Evolutionary conservation across 2,113 vertebrate species (phyloP).

Genomic region (Cricetomys ansorgei): DNA sequence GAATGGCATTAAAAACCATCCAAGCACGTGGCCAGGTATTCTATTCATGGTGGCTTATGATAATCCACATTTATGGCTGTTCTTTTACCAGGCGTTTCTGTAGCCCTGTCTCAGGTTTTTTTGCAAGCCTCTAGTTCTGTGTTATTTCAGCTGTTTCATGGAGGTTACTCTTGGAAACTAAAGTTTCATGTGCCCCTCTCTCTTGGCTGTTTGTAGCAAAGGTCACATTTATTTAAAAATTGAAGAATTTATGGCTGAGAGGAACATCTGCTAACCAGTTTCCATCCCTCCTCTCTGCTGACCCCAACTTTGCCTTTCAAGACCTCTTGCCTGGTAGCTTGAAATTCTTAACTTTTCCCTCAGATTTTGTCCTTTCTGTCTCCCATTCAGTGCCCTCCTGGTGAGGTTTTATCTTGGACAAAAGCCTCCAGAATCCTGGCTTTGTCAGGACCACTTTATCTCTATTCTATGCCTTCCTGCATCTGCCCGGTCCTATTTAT

Average conservation of each 20-base stretch:
- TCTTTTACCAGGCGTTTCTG: constrained; percentile 28
- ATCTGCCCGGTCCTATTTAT: not conserved
- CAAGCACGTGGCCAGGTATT: not conserved
- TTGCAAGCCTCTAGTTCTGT: not conserved
- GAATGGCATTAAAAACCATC: not conserved
- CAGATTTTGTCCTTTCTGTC: not conserved
- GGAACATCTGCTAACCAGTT: not conserved
- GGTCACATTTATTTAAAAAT: constrained; percentile 59
- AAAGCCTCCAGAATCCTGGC: not conserved
- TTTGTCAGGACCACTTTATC: not conserved
- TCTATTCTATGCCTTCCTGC: not conserved
- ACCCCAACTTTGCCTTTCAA: not conserved
- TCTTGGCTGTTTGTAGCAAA: constrained; percentile 40
- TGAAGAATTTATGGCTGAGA: not conserved
- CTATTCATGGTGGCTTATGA: not conserved
- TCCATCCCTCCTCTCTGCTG: not conserved
- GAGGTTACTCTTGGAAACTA: constrained; percentile 62
- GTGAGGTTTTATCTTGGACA: not conserved
- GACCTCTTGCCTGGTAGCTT: not conserved
- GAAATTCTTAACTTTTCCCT: constrained; percentile 3
- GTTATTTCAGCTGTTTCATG: constrained; percentile 64
- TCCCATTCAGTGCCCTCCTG: not conserved
- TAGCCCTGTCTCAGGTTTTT: not conserved
- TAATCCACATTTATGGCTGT: not conserved
- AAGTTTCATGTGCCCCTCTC: constrained; percentile 32